Percentiles rank a stretch among this genome's conserved stretches.
phyloP scores from a whole-genome alignment of 1,140 invertebrate genomes.

The Trichonephila inaurata region DNA sequence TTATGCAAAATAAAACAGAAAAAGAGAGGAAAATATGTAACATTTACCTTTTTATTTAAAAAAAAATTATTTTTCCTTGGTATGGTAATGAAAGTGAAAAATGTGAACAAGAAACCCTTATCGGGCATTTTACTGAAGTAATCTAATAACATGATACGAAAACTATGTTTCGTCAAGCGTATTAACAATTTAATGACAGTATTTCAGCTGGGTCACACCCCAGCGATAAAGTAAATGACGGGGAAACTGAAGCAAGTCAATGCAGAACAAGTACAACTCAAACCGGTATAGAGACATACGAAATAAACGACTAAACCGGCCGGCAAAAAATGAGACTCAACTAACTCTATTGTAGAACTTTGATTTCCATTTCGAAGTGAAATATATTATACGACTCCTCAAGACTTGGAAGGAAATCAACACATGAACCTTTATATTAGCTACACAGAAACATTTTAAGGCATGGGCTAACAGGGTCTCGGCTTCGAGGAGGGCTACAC shows the following conservation, averaged over 20 bases:
- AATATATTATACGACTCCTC: too few species aligned
- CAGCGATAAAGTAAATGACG: background rate
- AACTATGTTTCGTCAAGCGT: slow-evolving; percentile 15
- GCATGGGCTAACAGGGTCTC: too few species aligned
- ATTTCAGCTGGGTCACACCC: background rate
- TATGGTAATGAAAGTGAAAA: slow-evolving; percentile 4
- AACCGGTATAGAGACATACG: too few species aligned
- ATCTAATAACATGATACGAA: slow-evolving; percentile 15
- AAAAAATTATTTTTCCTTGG: background rate
- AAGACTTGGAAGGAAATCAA: too few species aligned
- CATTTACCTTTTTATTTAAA: background rate
- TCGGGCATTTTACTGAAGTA: background rate
- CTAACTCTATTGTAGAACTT: too few species aligned
- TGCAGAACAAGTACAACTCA: too few species aligned
- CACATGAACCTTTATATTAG: too few species aligned
- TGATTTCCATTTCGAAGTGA: too few species aligned
- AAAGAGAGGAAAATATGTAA: background rate
- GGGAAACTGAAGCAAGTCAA: background rate
- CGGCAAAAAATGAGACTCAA: too few species aligned
- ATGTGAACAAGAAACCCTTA: background rate
- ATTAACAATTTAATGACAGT: slow-evolving; percentile 23
- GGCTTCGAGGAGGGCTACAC: too few species aligned
- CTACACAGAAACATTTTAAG: too few species aligned
- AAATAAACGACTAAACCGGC: too few species aligned
- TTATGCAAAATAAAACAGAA: background rate